phyloP scores from a whole-genome alignment of 2,797 vertebrate genomes.

The Lacerta bilineata region DNA sequence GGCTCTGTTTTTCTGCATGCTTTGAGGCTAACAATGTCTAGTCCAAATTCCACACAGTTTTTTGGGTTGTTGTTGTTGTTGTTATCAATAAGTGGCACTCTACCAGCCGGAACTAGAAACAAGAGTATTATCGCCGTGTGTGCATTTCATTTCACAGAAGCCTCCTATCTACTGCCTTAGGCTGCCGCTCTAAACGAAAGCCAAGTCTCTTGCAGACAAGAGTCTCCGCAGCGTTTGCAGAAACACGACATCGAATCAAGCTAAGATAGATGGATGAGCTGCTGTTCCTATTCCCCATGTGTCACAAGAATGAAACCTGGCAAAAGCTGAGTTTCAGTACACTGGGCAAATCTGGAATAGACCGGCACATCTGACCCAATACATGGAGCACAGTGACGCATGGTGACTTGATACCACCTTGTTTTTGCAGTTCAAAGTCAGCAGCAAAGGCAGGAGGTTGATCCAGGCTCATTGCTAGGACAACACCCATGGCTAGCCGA shows the following conservation, averaged over 20 bases:
- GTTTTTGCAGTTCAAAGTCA: slow-evolving; percentile 1
- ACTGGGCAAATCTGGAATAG: not conserved
- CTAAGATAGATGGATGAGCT: not conserved
- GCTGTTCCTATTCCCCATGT: not conserved
- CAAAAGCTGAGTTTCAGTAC: slow-evolving; percentile 2
- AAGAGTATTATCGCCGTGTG: accelerated
- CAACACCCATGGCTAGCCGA: not conserved
- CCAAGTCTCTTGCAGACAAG: slow-evolving; percentile 23
- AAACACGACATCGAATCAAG: slow-evolving; percentile 19
- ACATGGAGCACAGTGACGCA: not conserved
- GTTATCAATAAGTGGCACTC: not conserved
- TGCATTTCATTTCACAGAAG: not conserved
- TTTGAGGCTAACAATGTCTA: not conserved
- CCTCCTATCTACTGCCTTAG: not conserved
- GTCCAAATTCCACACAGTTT: slow-evolving; percentile 1
- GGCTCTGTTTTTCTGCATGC: not conserved
- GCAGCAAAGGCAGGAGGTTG: not conserved
- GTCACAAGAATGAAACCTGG: not conserved
- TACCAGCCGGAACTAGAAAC: not conserved
- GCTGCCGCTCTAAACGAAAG: slow-evolving; percentile 25
- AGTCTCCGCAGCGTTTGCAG: not conserved
- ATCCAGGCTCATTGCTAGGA: not conserved
- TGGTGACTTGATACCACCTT: not conserved
- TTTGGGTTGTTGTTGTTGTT: not conserved
- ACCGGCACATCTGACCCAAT: not conserved